These are phyloP conservation scores for Penaeus chinensis DNA, from an alignment of 1,140 invertebrate species.

Conservation along the genomic window DNA sequence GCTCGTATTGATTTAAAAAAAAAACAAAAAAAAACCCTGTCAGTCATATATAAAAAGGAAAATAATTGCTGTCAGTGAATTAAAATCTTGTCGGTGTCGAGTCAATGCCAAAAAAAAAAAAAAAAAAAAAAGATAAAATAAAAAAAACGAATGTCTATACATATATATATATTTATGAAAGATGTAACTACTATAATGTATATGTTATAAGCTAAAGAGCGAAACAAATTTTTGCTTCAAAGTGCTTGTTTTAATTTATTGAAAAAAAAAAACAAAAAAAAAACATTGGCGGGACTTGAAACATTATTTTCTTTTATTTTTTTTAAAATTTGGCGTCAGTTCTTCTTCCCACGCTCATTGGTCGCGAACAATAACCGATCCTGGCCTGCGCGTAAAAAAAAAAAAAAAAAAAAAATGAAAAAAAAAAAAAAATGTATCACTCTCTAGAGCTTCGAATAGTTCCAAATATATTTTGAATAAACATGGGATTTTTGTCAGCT, in stretches of 20 bases:
- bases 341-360: conserved; percentile 35
- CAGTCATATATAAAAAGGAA: no score
- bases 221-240: not conserved
- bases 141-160: not conserved
- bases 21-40: no score
- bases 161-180: conserved; percentile 3
- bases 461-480: conserved; percentile 62
- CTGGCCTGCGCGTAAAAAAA: conserved; percentile 51
- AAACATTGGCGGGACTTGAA: not conserved
- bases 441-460: conserved; percentile 59
- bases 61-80: no score
- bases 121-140: not conserved
- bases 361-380: conserved; percentile 34
- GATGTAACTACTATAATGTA: not conserved
- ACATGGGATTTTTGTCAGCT: conserved; percentile 59
- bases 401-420: not conserved
- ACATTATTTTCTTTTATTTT: not conserved
- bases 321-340: conserved; percentile 5
- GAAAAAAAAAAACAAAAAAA: conserved; percentile 9
- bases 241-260: not conserved
- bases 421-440: conserved; percentile 35
- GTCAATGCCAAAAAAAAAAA: no score
- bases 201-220: conserved; percentile 6
- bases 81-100: no score
- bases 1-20: no score